These are phyloP conservation scores for Pteria penguin DNA, from an alignment of 2,888 invertebrate species.

Conservation along the genomic window DNA sequence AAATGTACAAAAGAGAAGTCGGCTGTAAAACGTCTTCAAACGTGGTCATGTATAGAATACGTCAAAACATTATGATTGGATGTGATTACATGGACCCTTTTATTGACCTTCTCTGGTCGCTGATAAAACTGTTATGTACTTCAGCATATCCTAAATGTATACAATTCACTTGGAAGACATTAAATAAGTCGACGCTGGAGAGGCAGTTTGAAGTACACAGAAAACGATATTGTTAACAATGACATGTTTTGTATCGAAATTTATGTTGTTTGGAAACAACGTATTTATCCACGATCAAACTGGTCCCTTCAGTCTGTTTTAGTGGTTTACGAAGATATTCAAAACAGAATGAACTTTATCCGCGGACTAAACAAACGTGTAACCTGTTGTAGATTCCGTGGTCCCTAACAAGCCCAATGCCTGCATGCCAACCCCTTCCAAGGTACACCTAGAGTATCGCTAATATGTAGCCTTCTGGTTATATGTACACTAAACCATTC, in stretches of 20 bases:
- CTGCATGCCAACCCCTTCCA: too few species aligned
- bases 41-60: neutral
- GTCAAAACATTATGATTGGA: neutral
- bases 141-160: neutral
- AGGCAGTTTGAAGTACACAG: neutral
- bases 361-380: too few species aligned
- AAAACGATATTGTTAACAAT: neutral
- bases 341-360: too few species aligned
- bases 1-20: too few species aligned
- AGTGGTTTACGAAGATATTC: too few species aligned
- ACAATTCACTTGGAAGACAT: neutral
- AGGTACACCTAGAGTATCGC: too few species aligned
- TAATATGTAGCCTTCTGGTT: too few species aligned
- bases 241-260: neutral
- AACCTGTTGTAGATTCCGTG: too few species aligned
- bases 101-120: neutral
- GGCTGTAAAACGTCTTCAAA: neutral
- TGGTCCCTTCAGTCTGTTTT: too few species aligned
- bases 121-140: neutral
- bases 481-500: too few species aligned
- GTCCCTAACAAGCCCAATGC: too few species aligned
- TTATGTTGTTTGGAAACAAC: neutral
- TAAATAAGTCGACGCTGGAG: neutral
- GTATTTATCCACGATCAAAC: too few species aligned
- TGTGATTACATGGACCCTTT: neutral